Percentiles rank a stretch among this genome's conserved stretches.
Conservation (phyloP, 2,113 vertebrate species). For the Salvelinus sp. region DNA sequence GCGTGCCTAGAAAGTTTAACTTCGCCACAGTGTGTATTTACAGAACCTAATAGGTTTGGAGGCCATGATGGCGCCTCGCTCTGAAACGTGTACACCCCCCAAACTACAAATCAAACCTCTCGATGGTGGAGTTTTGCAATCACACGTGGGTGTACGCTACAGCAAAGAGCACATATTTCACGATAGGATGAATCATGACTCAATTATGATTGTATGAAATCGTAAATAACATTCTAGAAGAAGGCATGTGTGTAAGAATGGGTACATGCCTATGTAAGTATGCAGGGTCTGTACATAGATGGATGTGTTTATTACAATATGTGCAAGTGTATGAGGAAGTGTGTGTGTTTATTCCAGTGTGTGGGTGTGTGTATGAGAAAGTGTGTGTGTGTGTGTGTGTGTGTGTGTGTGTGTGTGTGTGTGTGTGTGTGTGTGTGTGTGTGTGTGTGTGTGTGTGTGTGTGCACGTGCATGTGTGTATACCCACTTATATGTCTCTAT, state of each 20-base stretch:
- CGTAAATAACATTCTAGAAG: neutral
- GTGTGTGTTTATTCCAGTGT: neutral
- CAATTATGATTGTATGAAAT: neutral
- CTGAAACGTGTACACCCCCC: slow-evolving; percentile 62
- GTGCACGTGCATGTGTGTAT: neutral
- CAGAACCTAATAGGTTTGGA: slow-evolving; percentile 76
- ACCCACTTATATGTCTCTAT: neutral
- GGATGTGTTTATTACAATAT: neutral
- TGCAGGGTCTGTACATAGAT: neutral
- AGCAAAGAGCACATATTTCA: too few relatives aligned
- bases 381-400: neutral
- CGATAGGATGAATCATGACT: neutral
- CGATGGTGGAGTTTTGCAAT: slow-evolving; percentile 52
- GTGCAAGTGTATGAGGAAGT: neutral
- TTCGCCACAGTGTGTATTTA: slow-evolving; percentile 76
- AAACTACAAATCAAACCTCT: slow-evolving; percentile 58
- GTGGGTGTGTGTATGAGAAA: neutral
- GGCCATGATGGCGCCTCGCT: slow-evolving; percentile 71
- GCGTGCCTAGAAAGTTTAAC: slow-evolving; percentile 75
- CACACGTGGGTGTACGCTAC: neutral
- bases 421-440: neutral
- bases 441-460: neutral
- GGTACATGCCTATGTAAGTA: neutral
- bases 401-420: too few relatives aligned
- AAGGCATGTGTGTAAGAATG: neutral